Conservation (phyloP, 2,113 vertebrate species). For the Pyxicephalus adspersus region DNA sequence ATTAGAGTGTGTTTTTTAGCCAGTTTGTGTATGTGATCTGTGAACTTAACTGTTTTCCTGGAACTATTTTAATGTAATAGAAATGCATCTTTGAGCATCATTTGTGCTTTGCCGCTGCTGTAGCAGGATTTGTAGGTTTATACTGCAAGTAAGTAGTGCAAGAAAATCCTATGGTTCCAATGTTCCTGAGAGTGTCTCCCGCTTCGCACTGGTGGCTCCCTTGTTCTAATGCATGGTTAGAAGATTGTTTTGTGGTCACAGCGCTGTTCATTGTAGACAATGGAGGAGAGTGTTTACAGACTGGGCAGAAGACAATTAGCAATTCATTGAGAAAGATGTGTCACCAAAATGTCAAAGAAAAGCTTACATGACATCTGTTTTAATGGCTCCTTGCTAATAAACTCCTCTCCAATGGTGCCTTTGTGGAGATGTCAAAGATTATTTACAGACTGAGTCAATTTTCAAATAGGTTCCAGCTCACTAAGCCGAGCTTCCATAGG, state of each 20-base stretch:
- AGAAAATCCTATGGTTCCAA: slow-evolving; percentile 19
- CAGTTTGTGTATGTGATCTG: too few relatives aligned
- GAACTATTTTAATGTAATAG: too few relatives aligned
- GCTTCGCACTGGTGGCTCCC: slow-evolving; percentile 62
- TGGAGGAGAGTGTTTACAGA: slow-evolving; percentile 68
- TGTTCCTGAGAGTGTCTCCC: slow-evolving; percentile 51
- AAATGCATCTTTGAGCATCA: too few relatives aligned
- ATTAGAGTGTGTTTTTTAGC: too few relatives aligned
- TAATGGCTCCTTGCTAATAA: slow-evolving; percentile 74
- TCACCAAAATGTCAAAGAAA: slow-evolving; percentile 69
- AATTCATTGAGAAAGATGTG: slow-evolving; percentile 71
- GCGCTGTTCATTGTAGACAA: slow-evolving; percentile 69
- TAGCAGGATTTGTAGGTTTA: too few relatives aligned
- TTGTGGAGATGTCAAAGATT: slow-evolving; percentile 75
- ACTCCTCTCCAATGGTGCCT: slow-evolving; percentile 71
- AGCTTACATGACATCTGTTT: slow-evolving; percentile 73
- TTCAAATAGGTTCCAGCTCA: slow-evolving; percentile 65
- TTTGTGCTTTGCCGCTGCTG: too few relatives aligned
- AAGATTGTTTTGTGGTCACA: slow-evolving; percentile 62
- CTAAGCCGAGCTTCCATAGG: slow-evolving; percentile 68
- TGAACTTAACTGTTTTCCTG: too few relatives aligned
- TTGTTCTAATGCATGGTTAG: slow-evolving; percentile 59
- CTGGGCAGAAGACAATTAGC: slow-evolving; percentile 74
- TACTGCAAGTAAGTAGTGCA: too few relatives aligned
- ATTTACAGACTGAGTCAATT: slow-evolving; percentile 72